These are phyloP conservation scores for Amphipoea oculea DNA, from an alignment of 2,888 invertebrate species.

Conservation along the genomic window DNA sequence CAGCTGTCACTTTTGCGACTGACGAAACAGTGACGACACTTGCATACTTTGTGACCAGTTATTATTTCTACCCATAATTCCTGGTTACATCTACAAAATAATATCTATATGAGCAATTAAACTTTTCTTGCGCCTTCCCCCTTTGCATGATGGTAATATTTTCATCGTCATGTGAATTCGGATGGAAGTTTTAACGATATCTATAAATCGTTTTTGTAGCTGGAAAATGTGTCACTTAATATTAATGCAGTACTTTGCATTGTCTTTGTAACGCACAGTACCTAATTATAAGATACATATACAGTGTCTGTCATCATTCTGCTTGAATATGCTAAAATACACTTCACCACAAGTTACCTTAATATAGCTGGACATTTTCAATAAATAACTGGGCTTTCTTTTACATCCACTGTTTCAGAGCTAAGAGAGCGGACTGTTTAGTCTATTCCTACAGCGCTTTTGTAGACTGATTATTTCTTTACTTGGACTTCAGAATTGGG, in stretches of 20 bases:
- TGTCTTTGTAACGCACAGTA: background rate
- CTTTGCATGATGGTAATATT: background rate
- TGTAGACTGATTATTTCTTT: background rate
- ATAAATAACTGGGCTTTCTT: background rate
- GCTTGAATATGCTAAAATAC: background rate
- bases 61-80: background rate
- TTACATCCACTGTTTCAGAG: background rate
- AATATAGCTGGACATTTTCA: background rate
- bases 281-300: background rate
- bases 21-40: background rate
- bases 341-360: background rate
- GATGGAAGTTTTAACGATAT: background rate
- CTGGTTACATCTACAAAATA: constrained; percentile 9
- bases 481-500: background rate
- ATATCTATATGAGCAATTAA: background rate
- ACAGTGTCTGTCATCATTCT: background rate
- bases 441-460: background rate
- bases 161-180: background rate
- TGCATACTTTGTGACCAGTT: background rate
- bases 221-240: background rate
- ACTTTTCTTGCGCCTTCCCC: background rate
- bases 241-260: too few species aligned
- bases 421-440: background rate
- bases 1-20: background rate
- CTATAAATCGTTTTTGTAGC: background rate